A percentile compares a stretch with the other conserved stretches of the same genome.
These are phyloP conservation scores for Trilocha varians DNA, from an alignment of 2,888 invertebrate species.

Conservation along the genomic window DNA sequence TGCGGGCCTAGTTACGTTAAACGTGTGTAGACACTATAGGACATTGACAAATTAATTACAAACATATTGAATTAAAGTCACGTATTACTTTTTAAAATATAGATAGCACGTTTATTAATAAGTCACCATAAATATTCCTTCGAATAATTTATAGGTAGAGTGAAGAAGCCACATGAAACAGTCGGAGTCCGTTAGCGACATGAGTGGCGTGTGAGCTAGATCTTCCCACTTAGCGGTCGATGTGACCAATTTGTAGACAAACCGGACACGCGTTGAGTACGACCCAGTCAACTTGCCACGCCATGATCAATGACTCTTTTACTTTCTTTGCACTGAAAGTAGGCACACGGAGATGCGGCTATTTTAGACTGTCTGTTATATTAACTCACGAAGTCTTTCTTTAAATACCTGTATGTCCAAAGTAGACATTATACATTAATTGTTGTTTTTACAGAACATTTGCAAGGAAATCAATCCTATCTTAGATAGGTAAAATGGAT, in stretches of 20 bases:
- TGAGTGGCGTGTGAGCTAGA: constrained; percentile 35
- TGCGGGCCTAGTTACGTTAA: neutral
- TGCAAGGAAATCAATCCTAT: too few species aligned
- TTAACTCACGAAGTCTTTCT: too few species aligned
- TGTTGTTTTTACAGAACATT: too few species aligned
- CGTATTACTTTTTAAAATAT: neutral
- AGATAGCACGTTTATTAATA: neutral
- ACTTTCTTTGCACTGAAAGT: constrained; percentile 62
- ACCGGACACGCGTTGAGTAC: constrained; percentile 55
- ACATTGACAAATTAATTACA: neutral
- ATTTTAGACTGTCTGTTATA: neutral
- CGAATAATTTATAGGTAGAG: neutral
- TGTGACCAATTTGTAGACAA: constrained; percentile 64
- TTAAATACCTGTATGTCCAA: too few species aligned
- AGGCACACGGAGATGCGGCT: constrained; percentile 23
- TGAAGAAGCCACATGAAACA: constrained; percentile 3
- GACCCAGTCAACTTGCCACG: constrained; percentile 47
- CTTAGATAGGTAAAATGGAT: too few species aligned
- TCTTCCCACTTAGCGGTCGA: constrained; percentile 63
- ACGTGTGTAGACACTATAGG: neutral
- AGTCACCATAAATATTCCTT: neutral
- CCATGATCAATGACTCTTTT: constrained; percentile 56
- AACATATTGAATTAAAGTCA: neutral
- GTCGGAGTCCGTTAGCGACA: constrained; percentile 30
- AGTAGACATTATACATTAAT: too few species aligned